These are phyloP conservation scores for Triplophysa bombifrons DNA, from an alignment of 2,797 vertebrate species.

Conservation along the genomic window DNA sequence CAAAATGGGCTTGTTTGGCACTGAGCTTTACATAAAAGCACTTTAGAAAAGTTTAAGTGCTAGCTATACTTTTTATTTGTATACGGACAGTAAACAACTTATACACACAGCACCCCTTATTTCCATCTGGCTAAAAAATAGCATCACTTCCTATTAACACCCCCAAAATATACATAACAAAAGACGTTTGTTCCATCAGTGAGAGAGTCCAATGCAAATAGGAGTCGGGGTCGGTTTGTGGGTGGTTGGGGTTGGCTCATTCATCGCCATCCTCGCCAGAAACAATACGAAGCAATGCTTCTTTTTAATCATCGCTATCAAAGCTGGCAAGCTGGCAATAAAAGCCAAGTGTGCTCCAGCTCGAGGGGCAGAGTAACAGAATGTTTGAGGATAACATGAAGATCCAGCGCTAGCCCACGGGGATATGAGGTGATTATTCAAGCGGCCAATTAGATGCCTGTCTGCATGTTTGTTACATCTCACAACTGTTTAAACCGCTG, in stretches of 20 bases:
- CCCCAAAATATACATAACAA: constrained; percentile 55
- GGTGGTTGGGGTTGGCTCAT: constrained; percentile 45
- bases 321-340: constrained; percentile 72
- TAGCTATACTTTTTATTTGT: constrained; percentile 10
- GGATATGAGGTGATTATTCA: constrained; percentile 74
- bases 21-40: neutral
- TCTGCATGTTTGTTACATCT: constrained; percentile 64
- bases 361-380: constrained; percentile 62
- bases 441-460: constrained; percentile 68
- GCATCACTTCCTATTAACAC: constrained; percentile 30
- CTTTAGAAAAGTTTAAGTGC: neutral
- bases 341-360: constrained; percentile 65
- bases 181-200: constrained; percentile 65
- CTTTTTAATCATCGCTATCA: constrained; percentile 79
- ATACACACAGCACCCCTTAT: constrained; percentile 4
- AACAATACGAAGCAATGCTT: constrained; percentile 66
- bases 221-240: constrained; percentile 42
- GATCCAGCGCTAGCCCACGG: constrained; percentile 57
- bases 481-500: constrained; percentile 47
- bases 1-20: neutral
- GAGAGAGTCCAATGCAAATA: constrained; percentile 54
- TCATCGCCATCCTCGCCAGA: constrained; percentile 59
- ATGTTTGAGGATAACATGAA: constrained; percentile 65
- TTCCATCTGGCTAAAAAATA: constrained; percentile 17
- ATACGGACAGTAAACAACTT: constrained; percentile 26